Conservation (phyloP, 2,888 invertebrate species). For the Euclidia mi region DNA sequence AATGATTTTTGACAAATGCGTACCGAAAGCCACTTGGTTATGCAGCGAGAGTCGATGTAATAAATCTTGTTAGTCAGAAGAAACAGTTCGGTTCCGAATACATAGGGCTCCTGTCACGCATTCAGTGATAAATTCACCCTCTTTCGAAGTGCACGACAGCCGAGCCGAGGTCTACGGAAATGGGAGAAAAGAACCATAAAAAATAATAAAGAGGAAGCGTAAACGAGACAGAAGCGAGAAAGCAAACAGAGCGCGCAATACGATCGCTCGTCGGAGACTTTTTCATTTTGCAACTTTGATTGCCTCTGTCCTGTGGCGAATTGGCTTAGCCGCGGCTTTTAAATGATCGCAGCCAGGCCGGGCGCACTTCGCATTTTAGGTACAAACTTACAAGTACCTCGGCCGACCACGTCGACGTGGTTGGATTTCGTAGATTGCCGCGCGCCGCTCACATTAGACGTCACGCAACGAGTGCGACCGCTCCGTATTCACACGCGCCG, state of each 20-base stretch:
- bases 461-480: too few relatives aligned
- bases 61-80: conserved; percentile 72
- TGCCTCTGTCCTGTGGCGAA: conserved; percentile 57
- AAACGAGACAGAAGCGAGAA: conserved; percentile 57
- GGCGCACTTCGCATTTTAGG: too few relatives aligned
- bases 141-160: conserved; percentile 44
- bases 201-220: conserved; percentile 69
- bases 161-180: conserved; percentile 34
- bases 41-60: conserved; percentile 58
- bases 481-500: too few relatives aligned
- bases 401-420: too few relatives aligned
- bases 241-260: conserved; percentile 52
- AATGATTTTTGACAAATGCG: conserved; percentile 68
- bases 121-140: conserved; percentile 69
- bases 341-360: too few relatives aligned
- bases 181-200: conserved; percentile 61
- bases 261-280: conserved; percentile 66
- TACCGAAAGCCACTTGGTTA: conserved; percentile 57
- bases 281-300: conserved; percentile 80
- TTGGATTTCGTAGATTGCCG: too few relatives aligned
- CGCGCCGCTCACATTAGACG: too few relatives aligned
- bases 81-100: conserved; percentile 60
- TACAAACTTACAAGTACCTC: too few relatives aligned
- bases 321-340: conserved; percentile 66
- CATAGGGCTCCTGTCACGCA: conserved; percentile 60